Conservation (phyloP, 2,888 invertebrate species). For the Atherix ibis region DNA sequence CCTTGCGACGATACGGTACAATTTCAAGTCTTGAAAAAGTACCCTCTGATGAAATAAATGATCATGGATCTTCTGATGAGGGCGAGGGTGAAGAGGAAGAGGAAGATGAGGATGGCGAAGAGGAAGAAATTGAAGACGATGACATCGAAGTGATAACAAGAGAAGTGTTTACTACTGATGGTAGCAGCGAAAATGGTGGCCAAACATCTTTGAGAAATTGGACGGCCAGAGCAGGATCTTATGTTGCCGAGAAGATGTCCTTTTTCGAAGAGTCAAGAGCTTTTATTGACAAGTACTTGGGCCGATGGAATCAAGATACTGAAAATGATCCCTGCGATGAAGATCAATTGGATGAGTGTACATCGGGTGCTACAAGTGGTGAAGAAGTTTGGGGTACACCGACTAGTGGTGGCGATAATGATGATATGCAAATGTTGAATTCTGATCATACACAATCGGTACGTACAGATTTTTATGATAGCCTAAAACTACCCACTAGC, state of each 20-base stretch:
- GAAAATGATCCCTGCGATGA: slow-evolving; percentile 28
- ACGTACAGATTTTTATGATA: slow-evolving; percentile 11
- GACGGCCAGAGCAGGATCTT: slow-evolving; percentile 66
- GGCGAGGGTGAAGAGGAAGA: slow-evolving; percentile 15
- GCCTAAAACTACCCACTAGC: slow-evolving; percentile 17
- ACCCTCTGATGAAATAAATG: slow-evolving; percentile 32
- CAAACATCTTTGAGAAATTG: slow-evolving; percentile 37
- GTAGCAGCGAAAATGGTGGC: slow-evolving; percentile 8
- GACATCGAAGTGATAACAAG: slow-evolving; percentile 17
- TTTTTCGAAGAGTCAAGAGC: slow-evolving; percentile 44
- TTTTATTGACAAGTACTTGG: slow-evolving; percentile 32
- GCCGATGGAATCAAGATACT: slow-evolving; percentile 36
- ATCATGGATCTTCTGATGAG: slow-evolving; percentile 13
- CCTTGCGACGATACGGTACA: slow-evolving; percentile 45
- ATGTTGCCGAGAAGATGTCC: slow-evolving; percentile 67
- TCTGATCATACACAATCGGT: slow-evolving; percentile 53
- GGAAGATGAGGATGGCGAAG: slow-evolving; percentile 11
- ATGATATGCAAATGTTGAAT: slow-evolving; percentile 44
- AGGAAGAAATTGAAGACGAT: slow-evolving; percentile 10
- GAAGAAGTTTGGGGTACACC: slow-evolving; percentile 84
- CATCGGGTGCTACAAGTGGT: slow-evolving; percentile 68
- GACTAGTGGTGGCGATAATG: slow-evolving; percentile 68
- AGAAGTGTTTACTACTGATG: slow-evolving; percentile 14
- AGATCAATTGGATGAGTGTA: slow-evolving; percentile 53
- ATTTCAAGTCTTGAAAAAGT: slow-evolving; percentile 56